Base-by-base conservation (phyloP, 2,113 vertebrate species). In the Oryzias woworae region DNA sequence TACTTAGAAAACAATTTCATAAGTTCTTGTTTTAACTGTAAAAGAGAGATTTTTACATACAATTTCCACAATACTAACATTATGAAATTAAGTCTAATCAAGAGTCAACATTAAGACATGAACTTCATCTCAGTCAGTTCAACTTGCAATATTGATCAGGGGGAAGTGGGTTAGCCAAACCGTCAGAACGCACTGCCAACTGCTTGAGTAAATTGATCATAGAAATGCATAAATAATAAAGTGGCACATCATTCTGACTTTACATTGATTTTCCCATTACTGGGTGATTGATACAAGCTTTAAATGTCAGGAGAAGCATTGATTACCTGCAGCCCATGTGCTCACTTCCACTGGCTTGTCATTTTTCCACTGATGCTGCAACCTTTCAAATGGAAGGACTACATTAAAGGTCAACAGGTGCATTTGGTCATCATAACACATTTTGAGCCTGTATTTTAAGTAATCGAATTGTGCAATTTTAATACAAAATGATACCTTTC, bases 201-300 rank as follows among this genome's bases (percentile, higher is more conserved):
- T 65, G 53, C 53, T 71, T 64, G 48, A 69, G 41, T 52, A 62
- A 67, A 88, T 82, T 85, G 83, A 89, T 88, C 78, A 86, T 79
- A 80, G 60, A 87, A 86, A 92, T 80, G 66, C 78, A 90, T 87
- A 81, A 82, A 88, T 89, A 91, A 91, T 89, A 85, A 89, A 88
- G 75, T 77, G 69, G 53, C 55, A 44, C 77, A 80, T 73, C 79
- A 62, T 85, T 84, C 65, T 86, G 83, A 88, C 78, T 84, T 55
- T 56, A 15, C 7, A 92, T 92, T 26, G 90, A 92, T 89, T 89
- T 91, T 24, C 41, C 77, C 73, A 85, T 90, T 88, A 90, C 77
- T 61, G 47, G 74, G 76, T 90, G 89, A 91, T 90, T 90, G 85
- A 92, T 91, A 88, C 87, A 90, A 87, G 88, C 81, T 75, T 88